phyloP scores from a whole-genome alignment of 2,797 vertebrate species.

The Trachurus trachurus region DNA sequence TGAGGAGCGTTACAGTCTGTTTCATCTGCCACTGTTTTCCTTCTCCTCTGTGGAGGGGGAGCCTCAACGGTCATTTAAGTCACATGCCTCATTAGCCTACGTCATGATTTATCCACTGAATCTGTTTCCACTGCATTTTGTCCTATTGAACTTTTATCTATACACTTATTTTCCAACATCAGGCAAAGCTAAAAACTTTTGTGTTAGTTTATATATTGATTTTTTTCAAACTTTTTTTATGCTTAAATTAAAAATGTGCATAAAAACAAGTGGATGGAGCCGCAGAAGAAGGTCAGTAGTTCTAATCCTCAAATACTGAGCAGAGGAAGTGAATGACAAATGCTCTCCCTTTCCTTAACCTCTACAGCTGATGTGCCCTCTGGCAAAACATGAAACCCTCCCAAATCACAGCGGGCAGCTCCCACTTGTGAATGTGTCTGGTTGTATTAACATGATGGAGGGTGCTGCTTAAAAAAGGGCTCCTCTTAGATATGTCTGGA shows the following conservation, averaged over 20 bases:
- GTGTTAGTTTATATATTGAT: not conserved
- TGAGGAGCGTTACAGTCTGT: not conserved
- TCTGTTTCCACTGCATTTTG: not conserved
- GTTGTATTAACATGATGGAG: not conserved
- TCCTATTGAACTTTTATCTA: not conserved
- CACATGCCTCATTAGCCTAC: not conserved
- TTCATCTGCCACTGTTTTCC: not conserved
- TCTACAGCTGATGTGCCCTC: constrained; percentile 25
- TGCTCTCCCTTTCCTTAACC: constrained; percentile 12
- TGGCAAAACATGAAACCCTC: constrained; percentile 28
- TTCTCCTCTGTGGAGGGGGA: not conserved
- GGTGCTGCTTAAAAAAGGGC: not conserved
- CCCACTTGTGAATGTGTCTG: constrained; percentile 1
- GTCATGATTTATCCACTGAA: not conserved
- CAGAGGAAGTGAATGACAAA: constrained; percentile 21
- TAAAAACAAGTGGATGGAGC: not conserved
- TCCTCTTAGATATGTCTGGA: constrained; percentile 3
- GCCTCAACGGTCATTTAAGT: not conserved
- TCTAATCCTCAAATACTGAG: constrained; percentile 9
- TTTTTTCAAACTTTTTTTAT: not conserved
- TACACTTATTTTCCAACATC: not conserved
- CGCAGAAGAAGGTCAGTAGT: constrained; percentile 3
- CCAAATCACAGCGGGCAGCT: constrained; percentile 7
- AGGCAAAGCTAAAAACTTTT: not conserved
- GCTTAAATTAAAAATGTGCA: not conserved